Evolutionary conservation across 2,888 invertebrate genomes (phyloP).

Genomic region (Tetragonisca angustula): DNA sequence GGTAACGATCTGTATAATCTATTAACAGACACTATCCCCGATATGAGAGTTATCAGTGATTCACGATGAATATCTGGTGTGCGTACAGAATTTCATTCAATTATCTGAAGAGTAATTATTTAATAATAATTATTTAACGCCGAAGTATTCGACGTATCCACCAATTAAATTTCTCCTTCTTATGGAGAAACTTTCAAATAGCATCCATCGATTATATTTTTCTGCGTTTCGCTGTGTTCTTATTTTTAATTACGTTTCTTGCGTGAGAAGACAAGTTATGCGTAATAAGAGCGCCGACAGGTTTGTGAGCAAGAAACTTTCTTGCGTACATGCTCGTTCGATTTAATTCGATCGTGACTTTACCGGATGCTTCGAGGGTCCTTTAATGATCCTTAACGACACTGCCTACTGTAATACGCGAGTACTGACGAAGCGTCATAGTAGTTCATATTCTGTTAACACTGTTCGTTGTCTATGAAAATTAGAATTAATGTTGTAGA

Average conservation of each 20-base stretch:
- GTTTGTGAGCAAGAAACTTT: slow-evolving; percentile 37
- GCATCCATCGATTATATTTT: not conserved
- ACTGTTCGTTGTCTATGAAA: slow-evolving; percentile 4
- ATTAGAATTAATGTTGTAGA: not conserved
- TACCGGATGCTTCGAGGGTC: slow-evolving; percentile 67
- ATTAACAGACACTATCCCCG: slow-evolving; percentile 12
- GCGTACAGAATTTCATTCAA: not conserved
- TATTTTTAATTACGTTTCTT: slow-evolving; percentile 1
- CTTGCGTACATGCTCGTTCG: slow-evolving; percentile 35
- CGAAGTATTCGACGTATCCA: too few relatives aligned
- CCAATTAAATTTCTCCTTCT: not conserved
- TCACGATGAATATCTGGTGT: not conserved
- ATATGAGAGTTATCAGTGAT: not conserved
- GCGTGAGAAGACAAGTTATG: not conserved
- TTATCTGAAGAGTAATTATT: not conserved
- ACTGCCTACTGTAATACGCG: slow-evolving; percentile 48
- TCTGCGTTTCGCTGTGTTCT: not conserved
- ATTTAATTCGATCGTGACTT: slow-evolving; percentile 65
- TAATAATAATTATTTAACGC: too few relatives aligned
- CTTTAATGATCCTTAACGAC: slow-evolving; percentile 65
- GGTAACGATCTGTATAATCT: slow-evolving; percentile 26
- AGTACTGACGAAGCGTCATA: slow-evolving; percentile 54
- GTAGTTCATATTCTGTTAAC: slow-evolving; percentile 42
- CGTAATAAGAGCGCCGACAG: slow-evolving; percentile 5
- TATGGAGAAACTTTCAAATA: not conserved